phyloP scores from a whole-genome alignment of 1,140 invertebrate genomes.

The Nylanderia fulva region DNA sequence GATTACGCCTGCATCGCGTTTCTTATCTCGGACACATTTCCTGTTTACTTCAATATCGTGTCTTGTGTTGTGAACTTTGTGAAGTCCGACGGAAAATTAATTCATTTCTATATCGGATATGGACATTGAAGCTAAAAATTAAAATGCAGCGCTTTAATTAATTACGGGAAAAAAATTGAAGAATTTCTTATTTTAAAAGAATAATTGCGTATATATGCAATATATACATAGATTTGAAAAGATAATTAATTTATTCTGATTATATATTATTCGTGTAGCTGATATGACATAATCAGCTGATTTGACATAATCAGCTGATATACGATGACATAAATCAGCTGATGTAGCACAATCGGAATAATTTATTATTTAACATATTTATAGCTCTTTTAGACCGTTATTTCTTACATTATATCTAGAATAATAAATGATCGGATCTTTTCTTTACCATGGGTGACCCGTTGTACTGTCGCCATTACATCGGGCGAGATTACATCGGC shows the following conservation, averaged over 20 bases:
- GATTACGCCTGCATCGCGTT: background rate
- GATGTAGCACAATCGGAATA: background rate
- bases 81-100: background rate
- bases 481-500: constrained; percentile 30
- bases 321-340: background rate
- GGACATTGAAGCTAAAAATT: too few relatives aligned
- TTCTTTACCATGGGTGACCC: background rate
- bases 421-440: background rate
- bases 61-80: too few relatives aligned
- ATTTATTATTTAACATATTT: background rate
- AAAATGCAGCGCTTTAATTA: too few relatives aligned
- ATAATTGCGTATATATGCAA: too few relatives aligned
- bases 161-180: too few relatives aligned
- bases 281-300: too few relatives aligned
- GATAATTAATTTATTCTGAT: too few relatives aligned
- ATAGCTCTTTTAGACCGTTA: background rate
- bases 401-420: background rate
- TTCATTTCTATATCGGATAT: background rate
- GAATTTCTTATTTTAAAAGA: too few relatives aligned
- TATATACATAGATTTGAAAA: too few relatives aligned
- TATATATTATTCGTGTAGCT: too few relatives aligned
- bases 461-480: constrained; percentile 16
- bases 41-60: background rate
- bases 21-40: background rate
- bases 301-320: too few relatives aligned